Percentiles rank a stretch among this genome's conserved stretches.
phyloP scores from a whole-genome alignment of 2,888 invertebrate species.

The Aphodius sticticus region DNA sequence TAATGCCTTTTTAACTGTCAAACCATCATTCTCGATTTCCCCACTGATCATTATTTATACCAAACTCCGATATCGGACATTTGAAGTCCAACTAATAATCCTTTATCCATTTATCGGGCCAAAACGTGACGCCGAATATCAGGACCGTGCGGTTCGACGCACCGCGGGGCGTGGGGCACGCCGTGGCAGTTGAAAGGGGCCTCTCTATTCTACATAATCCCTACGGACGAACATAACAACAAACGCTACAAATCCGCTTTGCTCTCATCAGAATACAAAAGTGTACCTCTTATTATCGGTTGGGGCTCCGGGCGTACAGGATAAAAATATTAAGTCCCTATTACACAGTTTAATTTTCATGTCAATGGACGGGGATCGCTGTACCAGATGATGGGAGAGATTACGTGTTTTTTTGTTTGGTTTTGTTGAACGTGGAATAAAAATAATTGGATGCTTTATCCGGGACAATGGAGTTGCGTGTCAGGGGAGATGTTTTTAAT shows the following conservation, averaged over 20 bases:
- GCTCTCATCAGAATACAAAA: constrained; percentile 4
- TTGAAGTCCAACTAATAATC: neutral
- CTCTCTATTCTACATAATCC: neutral
- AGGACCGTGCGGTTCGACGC: neutral
- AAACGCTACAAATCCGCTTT: neutral
- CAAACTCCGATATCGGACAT: neutral
- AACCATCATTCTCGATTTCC: neutral
- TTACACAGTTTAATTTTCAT: neutral
- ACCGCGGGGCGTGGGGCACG: neutral
- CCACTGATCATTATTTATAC: neutral
- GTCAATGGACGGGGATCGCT: neutral
- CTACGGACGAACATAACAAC: neutral
- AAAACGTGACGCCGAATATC: neutral
- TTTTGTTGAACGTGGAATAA: neutral
- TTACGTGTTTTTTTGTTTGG: neutral
- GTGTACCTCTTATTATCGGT: neutral
- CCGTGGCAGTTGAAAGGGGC: neutral
- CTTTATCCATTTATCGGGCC: neutral
- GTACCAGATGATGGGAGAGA: constrained; percentile 4
- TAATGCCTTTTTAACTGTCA: neutral
- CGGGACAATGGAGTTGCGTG: neutral
- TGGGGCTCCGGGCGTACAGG: neutral
- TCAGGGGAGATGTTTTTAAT: neutral
- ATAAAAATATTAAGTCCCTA: neutral
- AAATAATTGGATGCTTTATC: neutral